These are phyloP conservation scores for Apodemia zela DNA, from an alignment of 2,888 invertebrate species.

Conservation along the genomic window DNA sequence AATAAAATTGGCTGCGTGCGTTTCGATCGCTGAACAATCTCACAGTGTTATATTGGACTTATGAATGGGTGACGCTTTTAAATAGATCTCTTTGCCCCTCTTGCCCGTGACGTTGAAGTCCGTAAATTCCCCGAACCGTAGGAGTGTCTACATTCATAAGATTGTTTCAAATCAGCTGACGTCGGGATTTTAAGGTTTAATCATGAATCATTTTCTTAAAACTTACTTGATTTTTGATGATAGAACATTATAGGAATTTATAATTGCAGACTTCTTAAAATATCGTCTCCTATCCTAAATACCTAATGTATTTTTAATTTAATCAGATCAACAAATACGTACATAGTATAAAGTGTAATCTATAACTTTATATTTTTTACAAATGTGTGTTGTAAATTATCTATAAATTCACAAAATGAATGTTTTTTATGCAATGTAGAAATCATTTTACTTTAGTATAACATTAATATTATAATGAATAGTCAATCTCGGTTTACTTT, in stretches of 20 bases:
- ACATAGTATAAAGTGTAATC: too few relatives aligned
- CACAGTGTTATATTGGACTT: conserved; percentile 58
- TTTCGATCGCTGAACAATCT: conserved; percentile 53
- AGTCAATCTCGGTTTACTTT: too few relatives aligned
- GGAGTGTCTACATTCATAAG: conserved; percentile 59
- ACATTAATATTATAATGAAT: too few relatives aligned
- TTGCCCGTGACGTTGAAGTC: conserved; percentile 46
- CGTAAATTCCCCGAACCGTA: conserved; percentile 34
- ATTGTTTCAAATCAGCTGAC: conserved; percentile 44
- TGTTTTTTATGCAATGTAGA: too few relatives aligned
- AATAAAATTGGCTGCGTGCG: conserved; percentile 52
- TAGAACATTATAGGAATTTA: neutral
- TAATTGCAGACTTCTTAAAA: neutral
- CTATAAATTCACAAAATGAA: too few relatives aligned
- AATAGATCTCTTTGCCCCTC: conserved; percentile 44
- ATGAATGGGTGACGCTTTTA: conserved; percentile 78
- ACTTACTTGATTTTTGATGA: neutral
- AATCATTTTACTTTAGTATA: too few relatives aligned
- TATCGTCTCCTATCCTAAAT: neutral
- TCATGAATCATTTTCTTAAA: conserved; percentile 29
- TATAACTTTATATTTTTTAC: too few relatives aligned
- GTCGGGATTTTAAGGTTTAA: conserved; percentile 35
- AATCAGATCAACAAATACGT: neutral
- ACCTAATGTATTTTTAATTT: conserved; percentile 1
- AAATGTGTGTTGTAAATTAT: too few relatives aligned